Evolutionary conservation across 1,140 invertebrate species (phyloP), one percentile per base, ranked within the genome.

Genomic region (Brachionus manjavacas): DNA sequence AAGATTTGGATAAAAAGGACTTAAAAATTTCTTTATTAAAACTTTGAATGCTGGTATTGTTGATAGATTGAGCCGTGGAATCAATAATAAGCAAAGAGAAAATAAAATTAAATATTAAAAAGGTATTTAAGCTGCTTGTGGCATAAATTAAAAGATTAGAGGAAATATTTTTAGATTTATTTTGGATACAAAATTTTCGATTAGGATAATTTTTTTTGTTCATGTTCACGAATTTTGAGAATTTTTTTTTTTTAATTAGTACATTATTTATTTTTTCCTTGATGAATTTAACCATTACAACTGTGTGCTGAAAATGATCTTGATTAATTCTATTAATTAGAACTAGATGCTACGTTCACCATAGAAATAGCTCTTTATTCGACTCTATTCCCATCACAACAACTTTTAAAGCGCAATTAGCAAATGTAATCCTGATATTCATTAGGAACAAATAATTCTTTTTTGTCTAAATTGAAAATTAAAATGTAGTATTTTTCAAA

Each of bases 141-240:
- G 28, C 25, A 31, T 31, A 68, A 68, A 68, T 68, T 35, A 68
- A 68, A 28, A 68, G 31, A 68, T 68, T 68, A 68, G 66, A 68
- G 25, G 66, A 68, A 31, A 60, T 31, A n/a, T 35, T 14, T 68
- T 68, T 68, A 39, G 66, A 31, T 68, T 31, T 31, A n/a, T 68
- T 68, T 68, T 60, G n/a, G 52, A 60, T 60, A 9, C n/a, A 60
- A 60, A 31, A 12, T 31, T 31, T 68, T 68, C 31, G 66, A 39
- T 72, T 72, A 72, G 28, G 68, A 72, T 72, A 41, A 41, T 39
- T 72, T 72, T 72, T 72, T 72, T 68, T 68, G 4, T 35, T 68
- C 66, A 68, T 68, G 14, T 68, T 68, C 11, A 68, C 12, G 11
- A 68, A 68, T 68, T 68, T 66, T 66, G 60, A 11, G 6, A 66